A percentile compares a stretch with the other conserved stretches of the same genome.
phyloP scores from a whole-genome alignment of 2,113 vertebrate species.

The Sebastes fasciatus region DNA sequence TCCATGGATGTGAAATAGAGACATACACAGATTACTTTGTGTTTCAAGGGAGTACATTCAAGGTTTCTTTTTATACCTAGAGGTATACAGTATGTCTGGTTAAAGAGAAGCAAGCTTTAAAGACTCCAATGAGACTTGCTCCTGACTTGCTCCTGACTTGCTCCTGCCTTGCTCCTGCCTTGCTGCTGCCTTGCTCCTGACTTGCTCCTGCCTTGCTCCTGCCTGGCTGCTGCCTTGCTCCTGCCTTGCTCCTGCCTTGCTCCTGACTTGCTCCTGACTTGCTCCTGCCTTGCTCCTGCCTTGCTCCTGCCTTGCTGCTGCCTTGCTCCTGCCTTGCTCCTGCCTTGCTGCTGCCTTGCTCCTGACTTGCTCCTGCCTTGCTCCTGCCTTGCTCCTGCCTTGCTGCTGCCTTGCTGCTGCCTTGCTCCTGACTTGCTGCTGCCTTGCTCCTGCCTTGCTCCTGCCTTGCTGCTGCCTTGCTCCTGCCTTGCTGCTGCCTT shows the following conservation, averaged over 20 bases:
- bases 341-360: constrained; percentile 48
- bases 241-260: neutral
- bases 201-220: constrained; percentile 29
- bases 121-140: too few relatives aligned
- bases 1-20: too few relatives aligned
- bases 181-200: constrained; percentile 29
- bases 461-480: constrained; percentile 1
- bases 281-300: too few relatives aligned
- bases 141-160: too few relatives aligned
- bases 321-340: constrained; percentile 30
- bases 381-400: constrained; percentile 44
- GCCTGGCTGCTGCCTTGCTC: constrained; percentile 27
- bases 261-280: constrained; percentile 27
- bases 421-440: constrained; percentile 31
- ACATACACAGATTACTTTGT: too few relatives aligned
- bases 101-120: neutral
- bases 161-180: constrained; percentile 18
- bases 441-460: constrained; percentile 34
- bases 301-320: constrained; percentile 32
- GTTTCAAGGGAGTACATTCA: too few relatives aligned
- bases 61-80: too few relatives aligned
- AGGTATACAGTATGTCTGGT: neutral
- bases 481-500: too few relatives aligned
- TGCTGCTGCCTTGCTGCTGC: too few relatives aligned
- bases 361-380: too few relatives aligned